These are phyloP conservation scores for Trichoplusia ni DNA, from an alignment of 1,140 invertebrate genomes.

Conservation along the genomic window DNA sequence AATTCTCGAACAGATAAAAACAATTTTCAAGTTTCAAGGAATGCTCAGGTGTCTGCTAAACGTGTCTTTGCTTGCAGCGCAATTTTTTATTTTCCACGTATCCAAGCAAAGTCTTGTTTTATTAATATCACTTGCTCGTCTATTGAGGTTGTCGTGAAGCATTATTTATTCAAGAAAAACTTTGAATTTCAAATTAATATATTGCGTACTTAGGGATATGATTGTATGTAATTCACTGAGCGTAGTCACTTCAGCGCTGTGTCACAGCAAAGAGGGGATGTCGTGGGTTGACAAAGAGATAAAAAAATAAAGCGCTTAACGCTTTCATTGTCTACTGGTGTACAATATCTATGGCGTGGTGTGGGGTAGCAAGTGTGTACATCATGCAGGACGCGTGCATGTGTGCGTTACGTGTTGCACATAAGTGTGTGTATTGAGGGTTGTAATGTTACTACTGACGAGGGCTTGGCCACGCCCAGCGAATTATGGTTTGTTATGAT, in stretches of 20 bases:
- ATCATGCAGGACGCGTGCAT: conserved; percentile 41
- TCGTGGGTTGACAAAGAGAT: conserved; percentile 57
- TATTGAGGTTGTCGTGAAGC: conserved; percentile 4
- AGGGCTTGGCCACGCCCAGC: conserved; percentile 60
- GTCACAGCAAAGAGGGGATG: conserved; percentile 44
- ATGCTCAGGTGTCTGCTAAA: conserved; percentile 41
- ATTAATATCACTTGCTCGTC: background rate
- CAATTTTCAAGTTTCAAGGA: conserved; percentile 46
- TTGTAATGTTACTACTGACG: conserved; percentile 52
- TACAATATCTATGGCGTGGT: conserved; percentile 51
- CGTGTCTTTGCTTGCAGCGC: conserved; percentile 31
- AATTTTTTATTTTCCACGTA: conserved; percentile 15
- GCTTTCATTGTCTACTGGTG: conserved; percentile 65
- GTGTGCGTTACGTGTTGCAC: conserved; percentile 41
- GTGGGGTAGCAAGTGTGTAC: conserved; percentile 57
- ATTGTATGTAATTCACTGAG: conserved; percentile 47
- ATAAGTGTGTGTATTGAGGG: conserved; percentile 48
- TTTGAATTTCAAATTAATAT: conserved; percentile 6
- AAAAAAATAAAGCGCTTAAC: conserved; percentile 78
- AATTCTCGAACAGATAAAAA: conserved; percentile 57
- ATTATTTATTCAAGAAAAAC: conserved; percentile 17
- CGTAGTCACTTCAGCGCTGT: conserved; percentile 49
- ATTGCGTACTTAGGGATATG: conserved; percentile 11
- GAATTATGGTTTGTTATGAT: conserved; percentile 58
- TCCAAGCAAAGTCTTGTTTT: conserved; percentile 14